Evolutionary conservation across 2,113 vertebrate genomes (phyloP), one percentile per base, ranked within the genome.

Genomic region (Amia ocellicauda): DNA sequence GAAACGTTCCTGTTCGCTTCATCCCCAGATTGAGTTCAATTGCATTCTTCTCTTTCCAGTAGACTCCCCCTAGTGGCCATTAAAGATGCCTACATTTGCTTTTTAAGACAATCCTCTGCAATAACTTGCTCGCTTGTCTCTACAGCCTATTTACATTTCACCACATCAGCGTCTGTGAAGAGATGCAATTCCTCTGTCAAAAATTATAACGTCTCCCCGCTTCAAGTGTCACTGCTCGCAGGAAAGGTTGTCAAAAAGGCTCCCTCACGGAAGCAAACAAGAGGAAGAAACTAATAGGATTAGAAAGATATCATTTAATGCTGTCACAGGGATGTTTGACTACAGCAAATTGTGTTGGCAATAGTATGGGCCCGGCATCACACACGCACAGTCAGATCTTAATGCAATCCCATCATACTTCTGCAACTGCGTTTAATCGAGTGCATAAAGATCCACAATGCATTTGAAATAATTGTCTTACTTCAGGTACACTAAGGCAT

Each of bases 221-320:
- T 68, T 69, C 68, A 53, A 59, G 62, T 64, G 67, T 52, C 73
- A 66, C 64, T 31, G 28, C 41, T 50, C 58, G 54, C 63, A 27
- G 61, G 17, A 43, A 56, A 66, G 73, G 50, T 63, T 68, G 73
- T 74, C 69, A 69, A 59, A 72, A 72, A 24, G 22, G 67, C 53
- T 74, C 69, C 60, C 26, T 50, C 23, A 65, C 62, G 59, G 62
- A 64, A 62, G 74, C 68, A 45, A 71, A 71, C 64, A 60, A 71
- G 62, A 66, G 56, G 67, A 63, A 59, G 54, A 55, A 23, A 58
- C 71, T 64, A 68, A 76, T 63, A 22, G 70, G 70, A 61, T 62
- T 59, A 66, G 72, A 73, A 66, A 61, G 69, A 63, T 31, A 69
- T 69, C 69, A 68, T 60, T 74, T 67, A 56, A 69, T 62, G 56